Evolutionary conservation across 1,140 invertebrate species (phyloP).

Genomic region (Amphibalanus amphitrite): DNA sequence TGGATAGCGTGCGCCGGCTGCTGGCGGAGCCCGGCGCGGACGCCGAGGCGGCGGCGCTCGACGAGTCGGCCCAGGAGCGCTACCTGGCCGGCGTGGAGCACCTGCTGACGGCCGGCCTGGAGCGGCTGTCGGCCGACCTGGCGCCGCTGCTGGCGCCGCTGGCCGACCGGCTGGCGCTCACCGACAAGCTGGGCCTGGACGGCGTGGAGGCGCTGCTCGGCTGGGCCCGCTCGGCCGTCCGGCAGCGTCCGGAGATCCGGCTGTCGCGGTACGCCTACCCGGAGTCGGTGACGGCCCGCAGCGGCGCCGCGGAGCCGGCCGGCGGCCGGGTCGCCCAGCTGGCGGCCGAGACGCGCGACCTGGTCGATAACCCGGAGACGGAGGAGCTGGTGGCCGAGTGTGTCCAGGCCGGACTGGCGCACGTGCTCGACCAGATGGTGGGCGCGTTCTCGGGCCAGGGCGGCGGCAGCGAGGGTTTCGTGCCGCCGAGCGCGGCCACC

Average conservation of each 20-base stretch:
- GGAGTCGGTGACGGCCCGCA: too few relatives aligned
- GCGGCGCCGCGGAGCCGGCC: too few relatives aligned
- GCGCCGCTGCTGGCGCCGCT: background rate
- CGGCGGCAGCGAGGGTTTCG: background rate
- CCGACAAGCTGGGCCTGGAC: background rate
- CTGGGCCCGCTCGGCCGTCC: too few relatives aligned
- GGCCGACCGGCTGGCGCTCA: background rate
- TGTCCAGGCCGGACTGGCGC: background rate
- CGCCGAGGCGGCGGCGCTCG: background rate
- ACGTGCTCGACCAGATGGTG: background rate
- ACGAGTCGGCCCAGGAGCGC: background rate
- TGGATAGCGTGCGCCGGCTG: background rate
- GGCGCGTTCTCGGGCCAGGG: background rate
- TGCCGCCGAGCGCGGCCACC: background rate
- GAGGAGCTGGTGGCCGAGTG: background rate
- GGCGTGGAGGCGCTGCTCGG: too few relatives aligned
- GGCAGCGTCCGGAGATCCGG: too few relatives aligned
- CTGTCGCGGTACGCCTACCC: too few relatives aligned
- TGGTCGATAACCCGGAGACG: background rate
- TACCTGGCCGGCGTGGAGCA: background rate
- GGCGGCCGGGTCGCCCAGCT: background rate
- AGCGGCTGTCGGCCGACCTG: background rate
- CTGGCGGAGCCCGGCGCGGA: background rate
- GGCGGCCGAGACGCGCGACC: background rate
- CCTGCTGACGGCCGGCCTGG: background rate